These are phyloP conservation scores for Apteryx mantelli DNA, from an alignment of 2,113 vertebrate species.

Conservation along the genomic window DNA sequence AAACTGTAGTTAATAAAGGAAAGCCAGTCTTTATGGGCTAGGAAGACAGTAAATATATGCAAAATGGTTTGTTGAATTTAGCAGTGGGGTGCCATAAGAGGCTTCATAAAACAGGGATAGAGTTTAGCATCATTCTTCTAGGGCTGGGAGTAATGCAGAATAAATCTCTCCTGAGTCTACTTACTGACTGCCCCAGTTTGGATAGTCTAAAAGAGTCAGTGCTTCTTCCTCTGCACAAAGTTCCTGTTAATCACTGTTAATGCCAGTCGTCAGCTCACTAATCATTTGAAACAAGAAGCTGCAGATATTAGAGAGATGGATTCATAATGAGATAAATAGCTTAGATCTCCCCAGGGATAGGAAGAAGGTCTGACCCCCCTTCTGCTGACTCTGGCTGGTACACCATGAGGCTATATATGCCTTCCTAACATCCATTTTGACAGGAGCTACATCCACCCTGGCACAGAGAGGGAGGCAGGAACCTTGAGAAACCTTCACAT, in stretches of 20 bases:
- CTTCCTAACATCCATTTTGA: background rate
- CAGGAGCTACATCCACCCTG: background rate
- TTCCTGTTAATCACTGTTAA: conserved; percentile 43
- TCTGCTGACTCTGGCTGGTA: background rate
- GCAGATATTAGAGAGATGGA: conserved; percentile 33
- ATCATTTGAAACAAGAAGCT: conserved; percentile 61
- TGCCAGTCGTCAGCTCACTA: conserved; percentile 40
- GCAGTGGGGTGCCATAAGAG: conserved; percentile 65
- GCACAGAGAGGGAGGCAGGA: background rate
- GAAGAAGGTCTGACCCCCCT: background rate
- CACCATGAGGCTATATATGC: background rate
- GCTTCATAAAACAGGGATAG: conserved; percentile 59
- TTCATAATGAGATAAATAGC: conserved; percentile 35
- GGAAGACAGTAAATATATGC: conserved; percentile 68
- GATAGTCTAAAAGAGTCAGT: background rate
- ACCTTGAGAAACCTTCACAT: background rate
- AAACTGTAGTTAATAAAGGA: conserved; percentile 69
- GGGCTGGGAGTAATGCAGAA: conserved; percentile 30
- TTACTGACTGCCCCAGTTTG: conserved; percentile 13
- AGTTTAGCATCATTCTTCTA: conserved; percentile 54
- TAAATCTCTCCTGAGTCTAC: conserved; percentile 43
- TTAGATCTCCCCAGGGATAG: background rate
- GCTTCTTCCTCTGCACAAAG: conserved; percentile 2
- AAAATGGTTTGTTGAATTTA: conserved; percentile 75
- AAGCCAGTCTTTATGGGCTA: conserved; percentile 64